Conservation (phyloP, 2,888 invertebrate genomes). For the Ctena decussata region DNA sequence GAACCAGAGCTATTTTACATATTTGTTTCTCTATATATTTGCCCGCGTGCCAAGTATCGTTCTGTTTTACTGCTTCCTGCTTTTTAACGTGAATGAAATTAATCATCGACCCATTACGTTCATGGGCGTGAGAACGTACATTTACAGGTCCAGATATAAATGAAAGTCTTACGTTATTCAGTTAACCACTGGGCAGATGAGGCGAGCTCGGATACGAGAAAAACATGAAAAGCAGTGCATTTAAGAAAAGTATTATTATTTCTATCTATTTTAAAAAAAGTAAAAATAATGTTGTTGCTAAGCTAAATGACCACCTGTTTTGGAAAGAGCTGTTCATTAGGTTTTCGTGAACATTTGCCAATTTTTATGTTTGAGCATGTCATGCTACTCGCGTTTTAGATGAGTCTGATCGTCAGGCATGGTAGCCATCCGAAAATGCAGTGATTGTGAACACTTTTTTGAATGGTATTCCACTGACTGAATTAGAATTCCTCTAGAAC, state of each 20-base stretch:
- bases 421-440: not conserved
- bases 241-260: no score
- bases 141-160: conserved; percentile 14
- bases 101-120: conserved; percentile 19
- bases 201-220: not conserved
- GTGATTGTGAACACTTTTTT: not conserved
- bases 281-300: no score
- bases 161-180: conserved; percentile 8
- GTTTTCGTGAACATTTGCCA: no score
- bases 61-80: conserved; percentile 13
- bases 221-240: not conserved
- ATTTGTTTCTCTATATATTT: conserved; percentile 21
- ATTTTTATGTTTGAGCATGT: no score
- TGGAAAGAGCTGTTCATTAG: no score
- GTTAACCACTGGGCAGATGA: conserved; percentile 3
- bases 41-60: conserved; percentile 31
- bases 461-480: not conserved
- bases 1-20: not conserved
- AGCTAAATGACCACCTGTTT: no score
- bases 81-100: conserved; percentile 15
- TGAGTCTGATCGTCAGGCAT: not conserved
- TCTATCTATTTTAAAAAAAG: no score
- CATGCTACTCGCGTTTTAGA: no score
- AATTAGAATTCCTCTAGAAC: not conserved
- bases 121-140: conserved; percentile 15